A percentile compares a stretch with the other conserved stretches of the same genome.
Conservation (phyloP, 2,113 vertebrate species). For the Seriola dumerili region DNA sequence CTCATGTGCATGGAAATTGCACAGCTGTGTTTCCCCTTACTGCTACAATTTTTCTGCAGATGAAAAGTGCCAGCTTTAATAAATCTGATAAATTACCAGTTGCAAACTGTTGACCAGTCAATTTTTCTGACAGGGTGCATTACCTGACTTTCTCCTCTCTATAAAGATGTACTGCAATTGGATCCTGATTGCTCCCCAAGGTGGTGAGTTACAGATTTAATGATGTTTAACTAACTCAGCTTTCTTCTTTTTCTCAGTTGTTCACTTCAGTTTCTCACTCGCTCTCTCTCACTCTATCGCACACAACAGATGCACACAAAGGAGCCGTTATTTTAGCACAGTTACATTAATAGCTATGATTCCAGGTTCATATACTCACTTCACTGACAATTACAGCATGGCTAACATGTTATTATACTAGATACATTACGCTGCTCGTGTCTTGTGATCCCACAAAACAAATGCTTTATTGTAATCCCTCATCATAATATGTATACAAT, state of each 20-base stretch:
- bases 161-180: constrained; percentile 46
- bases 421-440: too few relatives aligned
- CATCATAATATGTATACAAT: neutral
- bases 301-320: neutral
- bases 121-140: constrained; percentile 54
- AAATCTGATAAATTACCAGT: constrained; percentile 74
- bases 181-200: constrained; percentile 54
- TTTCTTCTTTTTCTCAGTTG: constrained; percentile 9
- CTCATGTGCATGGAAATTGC: constrained; percentile 53
- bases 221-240: constrained; percentile 55
- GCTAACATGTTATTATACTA: too few relatives aligned
- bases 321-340: neutral
- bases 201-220: constrained; percentile 57
- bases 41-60: constrained; percentile 58
- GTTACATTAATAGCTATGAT: neutral
- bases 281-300: neutral
- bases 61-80: constrained; percentile 67
- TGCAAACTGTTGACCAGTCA: constrained; percentile 73
- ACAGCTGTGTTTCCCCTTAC: constrained; percentile 73
- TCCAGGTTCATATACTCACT: neutral
- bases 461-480: neutral
- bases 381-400: too few relatives aligned
- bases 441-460: neutral
- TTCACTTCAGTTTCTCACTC: neutral
- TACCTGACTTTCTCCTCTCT: constrained; percentile 50